phyloP scores from a whole-genome alignment of 2,797 vertebrate species.

The Anguilla megastoma region DNA sequence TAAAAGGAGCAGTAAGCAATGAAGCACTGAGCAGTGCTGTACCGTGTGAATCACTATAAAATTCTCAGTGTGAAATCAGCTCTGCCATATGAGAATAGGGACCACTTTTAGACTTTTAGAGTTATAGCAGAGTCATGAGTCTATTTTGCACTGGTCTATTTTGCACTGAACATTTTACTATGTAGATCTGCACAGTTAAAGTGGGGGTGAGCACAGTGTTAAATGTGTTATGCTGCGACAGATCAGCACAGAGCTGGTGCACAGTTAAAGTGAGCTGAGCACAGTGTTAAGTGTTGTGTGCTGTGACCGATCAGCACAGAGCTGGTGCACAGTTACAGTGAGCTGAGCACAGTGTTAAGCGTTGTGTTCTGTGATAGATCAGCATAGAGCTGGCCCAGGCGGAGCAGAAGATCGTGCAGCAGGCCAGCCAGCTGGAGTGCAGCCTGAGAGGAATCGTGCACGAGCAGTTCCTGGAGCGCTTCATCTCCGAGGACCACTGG shows the following conservation, averaged over 20 bases:
- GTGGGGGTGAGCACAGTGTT: background rate
- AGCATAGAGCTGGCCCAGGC: slow-evolving; percentile 61
- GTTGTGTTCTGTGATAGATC: slow-evolving; percentile 65
- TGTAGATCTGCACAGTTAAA: background rate
- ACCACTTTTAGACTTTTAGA: background rate
- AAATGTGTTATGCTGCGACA: background rate
- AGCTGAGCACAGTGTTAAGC: background rate
- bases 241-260: background rate
- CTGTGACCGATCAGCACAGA: background rate
- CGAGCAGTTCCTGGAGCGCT: slow-evolving; percentile 66
- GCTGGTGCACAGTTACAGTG: background rate
- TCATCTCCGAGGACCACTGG: slow-evolving; percentile 77
- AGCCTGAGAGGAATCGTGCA: slow-evolving; percentile 73
- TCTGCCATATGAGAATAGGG: background rate
- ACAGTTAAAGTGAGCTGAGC: background rate
- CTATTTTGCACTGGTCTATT: background rate
- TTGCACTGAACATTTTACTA: background rate
- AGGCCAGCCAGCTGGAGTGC: slow-evolving; percentile 69
- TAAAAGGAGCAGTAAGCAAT: background rate
- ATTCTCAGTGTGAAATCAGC: background rate
- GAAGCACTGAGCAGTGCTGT: background rate
- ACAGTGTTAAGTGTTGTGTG: background rate
- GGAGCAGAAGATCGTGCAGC: slow-evolving; percentile 60
- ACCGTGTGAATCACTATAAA: background rate
- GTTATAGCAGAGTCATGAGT: background rate